phyloP scores from a whole-genome alignment of 2,797 vertebrate species.

The Falco peregrinus region DNA sequence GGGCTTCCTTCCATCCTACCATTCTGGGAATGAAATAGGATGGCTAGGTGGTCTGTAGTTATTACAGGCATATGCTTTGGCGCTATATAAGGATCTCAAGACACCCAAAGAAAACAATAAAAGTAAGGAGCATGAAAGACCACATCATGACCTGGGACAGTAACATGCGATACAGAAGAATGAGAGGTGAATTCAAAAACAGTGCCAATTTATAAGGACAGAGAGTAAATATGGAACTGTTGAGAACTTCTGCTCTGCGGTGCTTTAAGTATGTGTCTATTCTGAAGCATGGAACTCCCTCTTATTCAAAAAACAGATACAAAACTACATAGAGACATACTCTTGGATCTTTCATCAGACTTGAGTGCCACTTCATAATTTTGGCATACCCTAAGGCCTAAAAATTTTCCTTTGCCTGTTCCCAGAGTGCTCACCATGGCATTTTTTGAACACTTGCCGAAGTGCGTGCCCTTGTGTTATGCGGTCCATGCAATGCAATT shows the following conservation, averaged over 20 bases:
- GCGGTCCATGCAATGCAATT: not conserved
- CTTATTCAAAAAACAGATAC: not conserved
- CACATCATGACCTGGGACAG: not conserved
- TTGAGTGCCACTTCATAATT: not conserved
- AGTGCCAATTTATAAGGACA: not conserved
- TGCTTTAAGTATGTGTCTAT: not conserved
- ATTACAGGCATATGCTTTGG: not conserved
- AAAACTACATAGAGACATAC: not conserved
- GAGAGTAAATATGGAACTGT: not conserved
- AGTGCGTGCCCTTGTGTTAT: not conserved
- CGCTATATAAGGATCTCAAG: not conserved
- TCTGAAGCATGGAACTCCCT: not conserved
- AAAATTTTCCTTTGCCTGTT: not conserved
- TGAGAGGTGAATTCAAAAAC: not conserved
- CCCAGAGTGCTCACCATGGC: fast-evolving
- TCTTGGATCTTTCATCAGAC: not conserved
- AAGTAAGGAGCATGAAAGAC: not conserved
- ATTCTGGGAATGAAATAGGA: not conserved
- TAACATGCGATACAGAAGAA: not conserved
- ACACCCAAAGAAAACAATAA: not conserved
- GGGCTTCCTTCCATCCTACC: not conserved
- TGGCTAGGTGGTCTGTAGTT: not conserved
- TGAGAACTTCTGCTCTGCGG: not conserved
- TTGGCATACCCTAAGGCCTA: not conserved
- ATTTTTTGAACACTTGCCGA: not conserved